Evolutionary conservation across 2,888 invertebrate species (phyloP), one percentile per base, ranked within the genome.

Genomic region (Boloria selene): DNA sequence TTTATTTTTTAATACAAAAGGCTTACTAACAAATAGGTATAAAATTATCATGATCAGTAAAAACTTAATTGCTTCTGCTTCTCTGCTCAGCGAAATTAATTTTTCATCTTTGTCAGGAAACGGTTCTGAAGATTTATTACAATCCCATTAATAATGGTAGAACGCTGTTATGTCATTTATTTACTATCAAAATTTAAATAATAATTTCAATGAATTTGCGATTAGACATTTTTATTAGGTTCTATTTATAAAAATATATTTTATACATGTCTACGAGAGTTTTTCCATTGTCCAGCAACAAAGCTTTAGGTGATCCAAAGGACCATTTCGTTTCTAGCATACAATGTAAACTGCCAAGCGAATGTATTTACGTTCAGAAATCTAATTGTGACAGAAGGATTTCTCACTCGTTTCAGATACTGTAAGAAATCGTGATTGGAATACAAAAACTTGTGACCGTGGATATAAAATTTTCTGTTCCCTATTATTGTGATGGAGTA

Each of bases 351-450:
- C 61, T 72, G 74, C 76, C 61, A 54, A 69, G 79, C 78, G 75
- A 76, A 70, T 65, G 58, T 59, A 68, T 64, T 51, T 53, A 53
- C 61, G 63, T 38, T 38, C 61, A 58, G 17, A 65, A 16, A 53
- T 62, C 52, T 60, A 38, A 64, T 60, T 74, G 72, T 84, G 84
- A 85, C 72, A 75, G 74, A 73, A 74, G 56, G 72, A 69, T 77
- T 80, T 86, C 79, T 84, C 77, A 81, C 73, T 87, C 85, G 79
- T 90, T 90, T 85, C 89, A 89, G 89, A 85, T 86, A 79, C 72
- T 74, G 70, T 77, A 76, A 72, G 72, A 77, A 76, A 72, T 22
- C 71, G 70, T 70, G 70, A 77, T 75, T 69, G 70, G 68, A 26
- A 56, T 45, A 56, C 16, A 75, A 74, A 71, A 64, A 73, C 69